These are phyloP conservation scores for Odocoileus hemionus DNA, from an alignment of 2,113 vertebrate genomes.

Conservation along the genomic window DNA sequence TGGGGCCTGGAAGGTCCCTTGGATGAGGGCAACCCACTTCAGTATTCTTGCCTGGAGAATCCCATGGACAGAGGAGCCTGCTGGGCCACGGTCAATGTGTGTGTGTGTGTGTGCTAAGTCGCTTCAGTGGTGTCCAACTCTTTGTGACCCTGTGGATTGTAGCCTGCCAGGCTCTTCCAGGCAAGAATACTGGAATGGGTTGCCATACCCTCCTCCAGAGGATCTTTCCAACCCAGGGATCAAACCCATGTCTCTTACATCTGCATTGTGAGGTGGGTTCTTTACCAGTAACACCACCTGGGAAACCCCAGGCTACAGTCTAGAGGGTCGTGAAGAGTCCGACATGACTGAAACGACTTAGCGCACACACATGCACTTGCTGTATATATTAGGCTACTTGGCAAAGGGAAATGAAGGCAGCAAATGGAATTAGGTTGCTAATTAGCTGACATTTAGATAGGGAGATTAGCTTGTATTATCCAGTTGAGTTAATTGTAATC, in stretches of 20 bases:
- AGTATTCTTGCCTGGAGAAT: background rate
- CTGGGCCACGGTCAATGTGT: background rate
- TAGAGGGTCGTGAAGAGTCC: background rate
- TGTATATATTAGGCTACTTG: background rate
- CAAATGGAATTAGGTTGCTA: background rate
- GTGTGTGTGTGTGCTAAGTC: background rate
- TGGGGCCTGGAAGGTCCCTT: background rate
- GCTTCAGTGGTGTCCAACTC: background rate
- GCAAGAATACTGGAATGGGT: background rate
- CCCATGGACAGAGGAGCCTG: background rate
- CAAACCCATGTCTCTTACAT: background rate
- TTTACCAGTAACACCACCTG: background rate
- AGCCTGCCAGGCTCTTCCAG: background rate
- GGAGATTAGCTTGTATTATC: background rate
- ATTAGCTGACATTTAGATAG: background rate
- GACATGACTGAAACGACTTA: background rate
- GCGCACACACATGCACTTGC: background rate
- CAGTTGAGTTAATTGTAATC: background rate
- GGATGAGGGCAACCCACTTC: background rate
- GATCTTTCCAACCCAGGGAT: background rate
- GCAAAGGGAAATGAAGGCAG: background rate
- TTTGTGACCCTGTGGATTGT: background rate
- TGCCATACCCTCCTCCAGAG: background rate
- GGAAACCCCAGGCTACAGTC: background rate
- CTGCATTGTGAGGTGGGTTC: background rate